A percentile compares a stretch with the other conserved stretches of the same genome.
Conservation (phyloP, 2,113 vertebrate genomes). For the Dendropsophus ebraccatus region DNA sequence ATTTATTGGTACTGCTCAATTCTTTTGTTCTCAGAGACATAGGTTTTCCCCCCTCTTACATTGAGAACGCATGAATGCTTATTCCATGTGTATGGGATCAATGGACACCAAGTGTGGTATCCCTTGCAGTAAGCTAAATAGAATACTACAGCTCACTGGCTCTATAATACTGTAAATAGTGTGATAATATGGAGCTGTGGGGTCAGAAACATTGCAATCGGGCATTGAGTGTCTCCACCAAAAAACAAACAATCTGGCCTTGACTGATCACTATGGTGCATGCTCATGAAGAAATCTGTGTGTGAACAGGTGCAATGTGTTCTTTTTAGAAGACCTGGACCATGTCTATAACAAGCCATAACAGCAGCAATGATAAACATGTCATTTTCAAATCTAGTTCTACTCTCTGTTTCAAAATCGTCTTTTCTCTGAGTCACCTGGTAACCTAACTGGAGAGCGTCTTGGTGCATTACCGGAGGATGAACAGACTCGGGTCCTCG, state of each 20-base stretch:
- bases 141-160: too few species aligned
- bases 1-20: too few species aligned
- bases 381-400: background rate
- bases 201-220: background rate
- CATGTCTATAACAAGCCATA: background rate
- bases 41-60: too few species aligned
- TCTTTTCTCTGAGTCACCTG: slow-evolving; percentile 29
- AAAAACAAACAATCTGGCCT: background rate
- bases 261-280: background rate
- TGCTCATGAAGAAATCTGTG: background rate
- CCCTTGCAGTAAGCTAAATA: too few species aligned
- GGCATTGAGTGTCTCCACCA: background rate
- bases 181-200: background rate
- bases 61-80: too few species aligned
- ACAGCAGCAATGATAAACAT: background rate
- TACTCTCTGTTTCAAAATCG: background rate
- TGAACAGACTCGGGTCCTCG: slow-evolving; percentile 19
- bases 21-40: too few species aligned
- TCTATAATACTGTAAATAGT: background rate
- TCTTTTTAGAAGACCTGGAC: background rate
- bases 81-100: too few species aligned
- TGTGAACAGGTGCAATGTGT: background rate
- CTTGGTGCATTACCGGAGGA: slow-evolving; percentile 31
- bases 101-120: too few species aligned
- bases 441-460: slow-evolving; percentile 9